Percentiles rank a stretch among this genome's conserved stretches.
Evolutionary conservation across 2,888 invertebrate species (phyloP).

Genomic region (Nephrotoma guestfalica): DNA sequence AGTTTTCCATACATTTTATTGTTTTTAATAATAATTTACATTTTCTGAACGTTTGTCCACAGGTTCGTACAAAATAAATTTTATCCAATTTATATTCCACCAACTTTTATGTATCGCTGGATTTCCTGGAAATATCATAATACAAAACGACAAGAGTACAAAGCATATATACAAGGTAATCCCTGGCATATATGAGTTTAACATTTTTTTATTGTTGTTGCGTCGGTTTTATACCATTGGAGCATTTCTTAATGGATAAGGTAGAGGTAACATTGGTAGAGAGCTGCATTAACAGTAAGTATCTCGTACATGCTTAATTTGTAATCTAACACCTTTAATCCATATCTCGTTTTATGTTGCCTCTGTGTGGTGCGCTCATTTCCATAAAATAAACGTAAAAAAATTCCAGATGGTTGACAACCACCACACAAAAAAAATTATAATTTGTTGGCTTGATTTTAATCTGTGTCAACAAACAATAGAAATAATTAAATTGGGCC

Average conservation of each 20-base stretch:
- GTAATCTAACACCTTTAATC: not conserved
- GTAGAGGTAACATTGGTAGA: not conserved
- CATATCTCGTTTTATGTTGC: not conserved
- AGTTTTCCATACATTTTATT: not conserved
- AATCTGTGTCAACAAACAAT: not conserved
- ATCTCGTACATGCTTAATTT: not conserved
- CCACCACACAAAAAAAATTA: not conserved
- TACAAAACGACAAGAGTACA: not conserved
- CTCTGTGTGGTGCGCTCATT: not conserved
- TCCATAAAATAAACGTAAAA: not conserved
- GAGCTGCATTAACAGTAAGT: not conserved
- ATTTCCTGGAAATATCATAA: not conserved
- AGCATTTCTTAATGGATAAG: not conserved
- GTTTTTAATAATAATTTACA: not conserved
- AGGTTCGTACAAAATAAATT: not conserved
- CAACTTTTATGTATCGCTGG: not conserved
- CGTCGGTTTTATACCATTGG: not conserved
- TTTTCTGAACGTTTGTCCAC: not conserved
- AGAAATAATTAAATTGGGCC: not conserved
- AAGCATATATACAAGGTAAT: not conserved
- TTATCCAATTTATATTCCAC: no score
- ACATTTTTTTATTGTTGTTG: not conserved
- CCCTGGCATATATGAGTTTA: not conserved
- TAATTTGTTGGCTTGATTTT: not conserved
- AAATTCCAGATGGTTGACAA: not conserved